Percentiles rank a stretch among this genome's conserved stretches.
These are phyloP conservation scores for Phocides pigmalion DNA, from an alignment of 1,140 invertebrate species.

Conservation along the genomic window DNA sequence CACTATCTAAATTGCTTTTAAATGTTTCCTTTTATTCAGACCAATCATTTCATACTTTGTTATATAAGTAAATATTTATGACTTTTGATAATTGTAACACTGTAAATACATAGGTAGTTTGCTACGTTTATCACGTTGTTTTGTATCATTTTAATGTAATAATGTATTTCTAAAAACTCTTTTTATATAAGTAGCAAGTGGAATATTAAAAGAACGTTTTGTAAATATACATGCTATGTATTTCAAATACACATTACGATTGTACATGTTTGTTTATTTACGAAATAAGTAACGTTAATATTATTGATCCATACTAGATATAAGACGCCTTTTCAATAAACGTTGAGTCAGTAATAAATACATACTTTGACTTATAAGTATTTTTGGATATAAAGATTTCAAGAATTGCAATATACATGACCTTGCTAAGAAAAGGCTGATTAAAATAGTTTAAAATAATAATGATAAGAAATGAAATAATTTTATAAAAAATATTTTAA, in stretches of 20 bases:
- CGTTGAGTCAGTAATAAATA: background rate
- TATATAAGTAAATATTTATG: slow-evolving; percentile 21
- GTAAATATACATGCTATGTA: slow-evolving; percentile 45
- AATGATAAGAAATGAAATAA: too few relatives aligned
- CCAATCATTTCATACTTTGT: slow-evolving; percentile 20
- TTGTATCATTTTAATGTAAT: slow-evolving; percentile 9
- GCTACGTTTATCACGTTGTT: slow-evolving; percentile 27
- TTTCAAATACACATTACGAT: slow-evolving; percentile 42
- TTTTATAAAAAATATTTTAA: too few relatives aligned
- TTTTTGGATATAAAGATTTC: too few relatives aligned
- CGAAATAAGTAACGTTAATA: slow-evolving; percentile 13
- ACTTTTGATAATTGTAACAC: slow-evolving; percentile 26
- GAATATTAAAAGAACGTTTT: slow-evolving; percentile 25
- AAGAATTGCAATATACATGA: too few relatives aligned
- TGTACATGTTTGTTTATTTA: slow-evolving; percentile 34
- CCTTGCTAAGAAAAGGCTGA: too few relatives aligned
- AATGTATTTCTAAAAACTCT: slow-evolving; percentile 13
- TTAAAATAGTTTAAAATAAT: too few relatives aligned
- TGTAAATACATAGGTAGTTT: slow-evolving; percentile 25
- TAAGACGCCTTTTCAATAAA: background rate
- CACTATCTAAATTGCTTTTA: too few relatives aligned
- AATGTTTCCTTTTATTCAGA: slow-evolving; percentile 15
- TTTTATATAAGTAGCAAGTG: slow-evolving; percentile 14
- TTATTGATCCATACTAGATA: background rate
- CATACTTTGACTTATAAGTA: too few relatives aligned